Percentiles rank a stretch among this genome's conserved stretches.
These are phyloP conservation scores for Potorous gilbertii DNA, from an alignment of 2,797 vertebrate species.

Conservation along the genomic window DNA sequence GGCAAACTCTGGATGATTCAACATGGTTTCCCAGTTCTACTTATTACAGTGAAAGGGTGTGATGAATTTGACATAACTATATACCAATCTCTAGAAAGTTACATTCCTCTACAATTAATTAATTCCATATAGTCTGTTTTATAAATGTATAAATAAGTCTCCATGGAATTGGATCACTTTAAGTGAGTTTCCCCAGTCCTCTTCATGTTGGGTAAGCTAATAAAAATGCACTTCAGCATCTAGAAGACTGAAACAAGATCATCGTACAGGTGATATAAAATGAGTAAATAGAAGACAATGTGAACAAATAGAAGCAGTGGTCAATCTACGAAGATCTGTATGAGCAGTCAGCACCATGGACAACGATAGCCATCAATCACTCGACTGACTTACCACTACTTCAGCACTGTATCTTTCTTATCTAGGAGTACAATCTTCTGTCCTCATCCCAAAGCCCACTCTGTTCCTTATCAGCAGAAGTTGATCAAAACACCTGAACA, in stretches of 20 bases:
- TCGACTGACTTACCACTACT: neutral
- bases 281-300: neutral
- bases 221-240: neutral
- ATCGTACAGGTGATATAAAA: neutral
- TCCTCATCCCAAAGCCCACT: neutral
- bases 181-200: neutral
- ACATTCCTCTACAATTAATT: neutral
- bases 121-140: neutral
- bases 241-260: neutral
- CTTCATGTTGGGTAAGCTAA: neutral
- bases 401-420: neutral
- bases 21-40: neutral
- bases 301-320: neutral
- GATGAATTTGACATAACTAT: neutral
- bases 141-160: neutral
- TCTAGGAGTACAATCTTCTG: neutral
- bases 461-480: neutral
- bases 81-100: neutral
- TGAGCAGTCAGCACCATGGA: neutral
- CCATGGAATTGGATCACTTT: neutral
- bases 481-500: neutral
- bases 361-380: neutral
- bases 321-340: neutral
- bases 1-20: neutral
- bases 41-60: neutral